Percentiles rank a stretch among this genome's conserved stretches.
These are phyloP conservation scores for Psittacula derbiana DNA, from an alignment of 2,797 vertebrate genomes.

Conservation along the genomic window DNA sequence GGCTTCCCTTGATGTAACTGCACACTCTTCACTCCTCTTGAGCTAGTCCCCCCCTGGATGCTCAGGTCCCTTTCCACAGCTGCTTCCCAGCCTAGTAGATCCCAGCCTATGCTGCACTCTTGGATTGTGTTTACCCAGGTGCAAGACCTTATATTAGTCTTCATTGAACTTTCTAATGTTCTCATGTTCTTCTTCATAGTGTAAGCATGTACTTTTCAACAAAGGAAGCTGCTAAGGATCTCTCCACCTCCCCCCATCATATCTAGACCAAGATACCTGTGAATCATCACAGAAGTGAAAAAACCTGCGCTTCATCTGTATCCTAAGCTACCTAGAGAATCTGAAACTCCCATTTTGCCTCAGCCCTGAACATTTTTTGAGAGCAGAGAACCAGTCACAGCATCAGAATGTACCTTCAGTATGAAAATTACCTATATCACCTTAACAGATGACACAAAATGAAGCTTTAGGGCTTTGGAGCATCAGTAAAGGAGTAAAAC, in stretches of 20 bases:
- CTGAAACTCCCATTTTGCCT: accelerated
- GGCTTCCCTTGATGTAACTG: not conserved
- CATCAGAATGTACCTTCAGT: not conserved
- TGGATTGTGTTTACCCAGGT: not conserved
- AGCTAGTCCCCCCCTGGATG: not conserved
- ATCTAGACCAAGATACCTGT: not conserved
- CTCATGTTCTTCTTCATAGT: not conserved
- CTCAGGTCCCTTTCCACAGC: not conserved
- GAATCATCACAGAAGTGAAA: not conserved
- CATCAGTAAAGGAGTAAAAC: not conserved
- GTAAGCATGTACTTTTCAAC: accelerated
- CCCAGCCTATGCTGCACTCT: not conserved
- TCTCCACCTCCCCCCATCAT: accelerated
- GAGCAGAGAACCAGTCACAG: not conserved
- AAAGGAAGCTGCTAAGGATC: not conserved
- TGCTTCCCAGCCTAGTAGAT: not conserved
- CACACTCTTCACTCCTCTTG: not conserved
- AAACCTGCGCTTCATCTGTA: accelerated
- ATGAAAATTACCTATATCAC: not conserved
- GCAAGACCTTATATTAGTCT: not conserved
- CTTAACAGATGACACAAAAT: not conserved
- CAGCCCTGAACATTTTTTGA: not conserved
- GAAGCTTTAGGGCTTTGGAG: not conserved
- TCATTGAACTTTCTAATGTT: not conserved
- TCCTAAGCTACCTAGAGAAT: accelerated